phyloP scores from a whole-genome alignment of 2,888 invertebrate species.

The Deroplatys truncata region DNA sequence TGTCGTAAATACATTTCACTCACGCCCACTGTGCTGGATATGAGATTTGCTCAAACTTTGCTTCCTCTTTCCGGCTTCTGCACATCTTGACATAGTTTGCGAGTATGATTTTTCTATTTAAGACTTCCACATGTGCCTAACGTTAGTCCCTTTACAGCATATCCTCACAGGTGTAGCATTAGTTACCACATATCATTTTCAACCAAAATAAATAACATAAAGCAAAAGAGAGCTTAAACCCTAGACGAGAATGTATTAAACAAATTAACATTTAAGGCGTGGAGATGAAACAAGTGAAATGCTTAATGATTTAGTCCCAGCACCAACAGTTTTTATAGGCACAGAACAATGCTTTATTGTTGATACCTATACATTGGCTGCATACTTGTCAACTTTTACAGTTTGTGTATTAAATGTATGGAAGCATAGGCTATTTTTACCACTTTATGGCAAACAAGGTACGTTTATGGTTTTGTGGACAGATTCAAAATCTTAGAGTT shows the following conservation, averaged over 20 bases:
- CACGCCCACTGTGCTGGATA: neutral
- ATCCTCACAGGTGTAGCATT: neutral
- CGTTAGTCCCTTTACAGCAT: neutral
- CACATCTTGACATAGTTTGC: neutral
- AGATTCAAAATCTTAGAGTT: no score
- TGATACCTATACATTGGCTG: no score
- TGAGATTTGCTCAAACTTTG: neutral
- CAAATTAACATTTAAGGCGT: neutral
- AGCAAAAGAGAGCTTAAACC: neutral
- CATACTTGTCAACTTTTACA: no score
- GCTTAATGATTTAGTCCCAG: no score
- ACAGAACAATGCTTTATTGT: no score
- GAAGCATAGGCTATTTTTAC: no score
- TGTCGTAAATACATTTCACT: neutral
- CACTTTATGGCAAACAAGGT: no score
- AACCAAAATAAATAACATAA: neutral
- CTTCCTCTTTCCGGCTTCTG: neutral
- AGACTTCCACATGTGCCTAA: neutral
- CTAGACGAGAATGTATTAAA: neutral
- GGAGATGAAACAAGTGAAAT: no score
- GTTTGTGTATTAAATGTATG: no score
- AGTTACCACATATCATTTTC: neutral
- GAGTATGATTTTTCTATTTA: neutral
- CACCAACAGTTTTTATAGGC: no score
- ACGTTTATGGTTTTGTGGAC: no score